Conservation (phyloP, 1,140 invertebrate species). For the Charaxes varanes region DNA sequence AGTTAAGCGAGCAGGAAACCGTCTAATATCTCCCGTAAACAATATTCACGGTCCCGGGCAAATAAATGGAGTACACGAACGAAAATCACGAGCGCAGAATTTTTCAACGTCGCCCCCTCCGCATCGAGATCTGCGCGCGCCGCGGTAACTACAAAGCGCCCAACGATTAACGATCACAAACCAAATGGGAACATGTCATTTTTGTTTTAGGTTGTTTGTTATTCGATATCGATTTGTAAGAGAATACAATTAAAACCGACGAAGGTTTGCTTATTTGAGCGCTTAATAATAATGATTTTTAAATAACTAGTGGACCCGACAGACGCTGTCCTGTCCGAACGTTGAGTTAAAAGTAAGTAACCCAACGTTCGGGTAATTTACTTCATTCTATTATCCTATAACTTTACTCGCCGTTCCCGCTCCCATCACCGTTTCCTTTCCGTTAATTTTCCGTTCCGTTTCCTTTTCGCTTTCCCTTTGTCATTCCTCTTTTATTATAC, state of each 20-base stretch:
- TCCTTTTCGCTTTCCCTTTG: too few species aligned
- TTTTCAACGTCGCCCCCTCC: conserved; percentile 59
- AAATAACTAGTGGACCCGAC: background rate
- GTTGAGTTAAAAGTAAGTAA: too few species aligned
- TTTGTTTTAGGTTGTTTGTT: conserved; percentile 37
- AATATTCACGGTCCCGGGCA: conserved; percentile 51
- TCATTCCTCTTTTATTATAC: too few species aligned
- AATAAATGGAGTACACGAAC: conserved; percentile 67
- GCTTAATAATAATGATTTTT: background rate
- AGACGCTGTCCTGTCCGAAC: too few species aligned
- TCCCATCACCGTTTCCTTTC: too few species aligned
- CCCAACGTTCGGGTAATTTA: too few species aligned
- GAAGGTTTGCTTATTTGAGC: background rate
- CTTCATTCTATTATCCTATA: too few species aligned
- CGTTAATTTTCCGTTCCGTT: too few species aligned
- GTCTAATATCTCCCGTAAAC: conserved; percentile 40
- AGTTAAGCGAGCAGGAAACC: conserved; percentile 20
- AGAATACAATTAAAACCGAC: conserved; percentile 8
- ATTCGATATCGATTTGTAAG: conserved; percentile 21
- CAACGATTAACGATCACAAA: conserved; percentile 55
- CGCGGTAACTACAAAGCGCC: conserved; percentile 50
- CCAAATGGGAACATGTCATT: conserved; percentile 52
- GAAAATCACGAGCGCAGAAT: conserved; percentile 64
- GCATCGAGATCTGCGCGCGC: conserved; percentile 43
- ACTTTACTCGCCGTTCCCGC: too few species aligned